phyloP scores from a whole-genome alignment of 2,797 vertebrate species.

The Enteromius mattozi region DNA sequence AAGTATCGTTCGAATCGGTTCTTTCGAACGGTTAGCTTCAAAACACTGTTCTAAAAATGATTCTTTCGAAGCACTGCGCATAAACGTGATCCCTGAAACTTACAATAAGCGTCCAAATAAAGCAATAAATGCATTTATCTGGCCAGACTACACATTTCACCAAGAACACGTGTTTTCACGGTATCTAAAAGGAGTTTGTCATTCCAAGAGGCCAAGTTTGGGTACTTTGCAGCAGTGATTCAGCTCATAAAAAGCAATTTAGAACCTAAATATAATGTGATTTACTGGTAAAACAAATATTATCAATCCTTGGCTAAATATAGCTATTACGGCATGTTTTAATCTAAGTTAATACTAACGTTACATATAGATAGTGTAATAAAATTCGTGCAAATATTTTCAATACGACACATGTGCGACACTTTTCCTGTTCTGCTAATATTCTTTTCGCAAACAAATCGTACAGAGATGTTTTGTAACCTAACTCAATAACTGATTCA shows the following conservation, averaged over 20 bases:
- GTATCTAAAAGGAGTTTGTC: neutral
- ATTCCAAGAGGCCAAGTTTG: neutral
- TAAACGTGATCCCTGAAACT: neutral
- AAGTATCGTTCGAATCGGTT: constrained; percentile 4
- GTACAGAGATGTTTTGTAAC: neutral
- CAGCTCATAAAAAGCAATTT: neutral
- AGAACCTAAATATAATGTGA: neutral
- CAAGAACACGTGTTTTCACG: neutral
- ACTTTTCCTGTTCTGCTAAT: neutral
- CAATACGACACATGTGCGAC: neutral
- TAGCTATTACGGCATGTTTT: neutral
- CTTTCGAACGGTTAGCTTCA: neutral
- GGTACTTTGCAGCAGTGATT: neutral
- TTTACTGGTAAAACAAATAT: neutral
- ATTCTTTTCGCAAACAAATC: neutral
- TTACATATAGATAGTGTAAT: neutral
- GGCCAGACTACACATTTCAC: neutral
- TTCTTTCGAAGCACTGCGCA: neutral
- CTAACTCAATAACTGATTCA: neutral
- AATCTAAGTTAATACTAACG: neutral
- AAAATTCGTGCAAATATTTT: neutral
- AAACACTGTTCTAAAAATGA: neutral
- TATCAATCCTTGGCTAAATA: neutral
- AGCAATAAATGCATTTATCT: neutral
- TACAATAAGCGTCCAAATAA: neutral